These are phyloP conservation scores for Cantharis flavilabris DNA, from an alignment of 2,888 invertebrate species.

Conservation along the genomic window DNA sequence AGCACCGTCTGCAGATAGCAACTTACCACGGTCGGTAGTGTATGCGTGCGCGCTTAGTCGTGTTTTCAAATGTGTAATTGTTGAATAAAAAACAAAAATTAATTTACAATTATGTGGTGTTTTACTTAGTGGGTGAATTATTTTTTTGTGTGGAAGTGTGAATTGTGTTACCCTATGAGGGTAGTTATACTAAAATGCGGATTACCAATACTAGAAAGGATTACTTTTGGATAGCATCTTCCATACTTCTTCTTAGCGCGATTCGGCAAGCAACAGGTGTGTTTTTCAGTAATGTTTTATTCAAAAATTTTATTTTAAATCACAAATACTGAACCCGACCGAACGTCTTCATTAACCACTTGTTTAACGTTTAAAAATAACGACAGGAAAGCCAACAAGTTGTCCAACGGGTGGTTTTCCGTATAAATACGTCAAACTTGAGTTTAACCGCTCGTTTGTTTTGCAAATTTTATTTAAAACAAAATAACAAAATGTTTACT, in stretches of 20 bases:
- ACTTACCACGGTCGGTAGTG: slow-evolving; percentile 33
- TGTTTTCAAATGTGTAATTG: slow-evolving; percentile 29
- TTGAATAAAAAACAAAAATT: slow-evolving; percentile 15
- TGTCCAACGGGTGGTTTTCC: background rate
- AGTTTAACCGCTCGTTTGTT: background rate
- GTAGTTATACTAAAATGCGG: slow-evolving; percentile 63
- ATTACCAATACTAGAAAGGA: slow-evolving; percentile 70
- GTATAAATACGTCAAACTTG: background rate
- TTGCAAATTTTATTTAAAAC: background rate
- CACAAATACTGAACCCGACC: background rate
- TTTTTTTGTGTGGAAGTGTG: slow-evolving; percentile 57
- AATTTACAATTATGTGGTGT: slow-evolving; percentile 41
- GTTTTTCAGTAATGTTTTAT: slow-evolving; percentile 36
- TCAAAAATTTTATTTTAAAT: background rate
- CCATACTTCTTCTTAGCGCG: slow-evolving; percentile 57
- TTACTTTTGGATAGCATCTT: slow-evolving; percentile 67
- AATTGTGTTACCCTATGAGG: slow-evolving; percentile 53
- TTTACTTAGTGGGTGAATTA: slow-evolving; percentile 42
- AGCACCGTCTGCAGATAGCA: slow-evolving; percentile 40
- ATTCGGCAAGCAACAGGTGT: slow-evolving; percentile 65
- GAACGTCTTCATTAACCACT: background rate
- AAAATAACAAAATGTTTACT: background rate
- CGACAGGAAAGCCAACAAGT: background rate
- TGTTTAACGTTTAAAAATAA: background rate
- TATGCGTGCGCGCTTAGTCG: slow-evolving; percentile 25